A percentile compares a stretch with the other conserved stretches of the same genome.
Conservation (phyloP, 2,888 invertebrate genomes). For the Trichacis sp. region DNA sequence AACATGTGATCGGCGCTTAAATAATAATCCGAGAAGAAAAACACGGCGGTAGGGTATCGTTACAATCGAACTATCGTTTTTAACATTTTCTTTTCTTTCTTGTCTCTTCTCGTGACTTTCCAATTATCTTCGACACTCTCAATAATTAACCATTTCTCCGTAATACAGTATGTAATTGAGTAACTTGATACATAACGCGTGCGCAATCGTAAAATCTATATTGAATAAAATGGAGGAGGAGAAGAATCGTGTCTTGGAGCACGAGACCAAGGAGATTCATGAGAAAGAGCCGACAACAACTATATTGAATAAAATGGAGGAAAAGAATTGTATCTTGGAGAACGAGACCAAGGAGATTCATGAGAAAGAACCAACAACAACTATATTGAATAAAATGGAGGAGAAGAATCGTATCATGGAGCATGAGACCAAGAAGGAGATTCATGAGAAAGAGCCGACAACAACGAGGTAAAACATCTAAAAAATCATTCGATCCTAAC, state of each 20-base stretch:
- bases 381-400: conserved; percentile 68
- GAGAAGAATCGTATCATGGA: conserved; percentile 69
- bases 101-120: too few species aligned
- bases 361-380: conserved; percentile 69
- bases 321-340: conserved; percentile 68
- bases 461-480: conserved; percentile 68
- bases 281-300: conserved; percentile 69
- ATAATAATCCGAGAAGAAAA: too few species aligned
- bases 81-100: too few species aligned
- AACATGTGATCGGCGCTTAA: too few species aligned
- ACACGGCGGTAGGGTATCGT: too few species aligned
- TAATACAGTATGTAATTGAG: neutral
- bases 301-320: conserved; percentile 69
- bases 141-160: neutral
- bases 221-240: conserved; percentile 70
- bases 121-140: too few species aligned
- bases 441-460: conserved; percentile 69
- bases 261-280: conserved; percentile 69
- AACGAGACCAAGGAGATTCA: conserved; percentile 69
- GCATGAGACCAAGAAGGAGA: conserved; percentile 69
- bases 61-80: too few species aligned
- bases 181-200: conserved; percentile 39
- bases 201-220: conserved; percentile 59
- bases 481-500: neutral
- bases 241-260: conserved; percentile 68